A percentile compares a stretch with the other conserved stretches of the same genome.
Evolutionary conservation across 2,888 invertebrate genomes (phyloP).

Genomic region (Antitype chi): DNA sequence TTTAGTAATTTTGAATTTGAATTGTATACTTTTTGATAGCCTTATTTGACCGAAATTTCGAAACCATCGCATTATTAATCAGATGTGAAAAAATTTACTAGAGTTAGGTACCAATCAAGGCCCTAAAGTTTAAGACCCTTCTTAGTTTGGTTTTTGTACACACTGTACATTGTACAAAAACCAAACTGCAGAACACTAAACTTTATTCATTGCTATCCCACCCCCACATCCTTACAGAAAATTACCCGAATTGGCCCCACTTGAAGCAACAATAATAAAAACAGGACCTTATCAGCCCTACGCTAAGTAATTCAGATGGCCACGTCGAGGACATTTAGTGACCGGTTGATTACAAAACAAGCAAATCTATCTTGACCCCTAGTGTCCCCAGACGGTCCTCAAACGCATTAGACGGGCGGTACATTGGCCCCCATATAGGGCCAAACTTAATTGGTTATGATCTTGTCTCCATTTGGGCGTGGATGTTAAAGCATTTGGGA

Average conservation of each 20-base stretch:
- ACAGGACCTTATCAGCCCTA: conserved; percentile 86
- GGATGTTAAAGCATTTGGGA: conserved; percentile 56
- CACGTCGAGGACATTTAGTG: conserved; percentile 80
- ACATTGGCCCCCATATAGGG: conserved; percentile 61
- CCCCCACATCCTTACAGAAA: conserved; percentile 49
- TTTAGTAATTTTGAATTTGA: not conserved
- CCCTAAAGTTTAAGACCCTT: not conserved
- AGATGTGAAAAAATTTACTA: not conserved
- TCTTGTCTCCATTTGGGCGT: conserved; percentile 63
- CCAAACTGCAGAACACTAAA: conserved; percentile 31
- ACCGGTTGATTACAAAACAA: conserved; percentile 82
- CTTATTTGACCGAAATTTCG: not conserved
- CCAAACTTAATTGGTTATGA: conserved; percentile 68
- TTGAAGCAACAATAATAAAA: conserved; percentile 86
- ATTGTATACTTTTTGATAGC: not conserved
- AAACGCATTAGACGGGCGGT: conserved; percentile 64
- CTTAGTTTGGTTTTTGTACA: not conserved
- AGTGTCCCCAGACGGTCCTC: conserved; percentile 68
- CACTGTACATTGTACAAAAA: not conserved
- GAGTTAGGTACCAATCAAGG: not conserved
- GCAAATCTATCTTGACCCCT: conserved; percentile 77
- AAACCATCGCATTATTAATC: not conserved
- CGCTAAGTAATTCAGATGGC: conserved; percentile 85
- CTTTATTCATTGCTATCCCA: conserved; percentile 41
- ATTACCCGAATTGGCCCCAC: conserved; percentile 76